Base-by-base conservation (phyloP, 2,113 vertebrate species). In the Cricetomys ansorgei region DNA sequence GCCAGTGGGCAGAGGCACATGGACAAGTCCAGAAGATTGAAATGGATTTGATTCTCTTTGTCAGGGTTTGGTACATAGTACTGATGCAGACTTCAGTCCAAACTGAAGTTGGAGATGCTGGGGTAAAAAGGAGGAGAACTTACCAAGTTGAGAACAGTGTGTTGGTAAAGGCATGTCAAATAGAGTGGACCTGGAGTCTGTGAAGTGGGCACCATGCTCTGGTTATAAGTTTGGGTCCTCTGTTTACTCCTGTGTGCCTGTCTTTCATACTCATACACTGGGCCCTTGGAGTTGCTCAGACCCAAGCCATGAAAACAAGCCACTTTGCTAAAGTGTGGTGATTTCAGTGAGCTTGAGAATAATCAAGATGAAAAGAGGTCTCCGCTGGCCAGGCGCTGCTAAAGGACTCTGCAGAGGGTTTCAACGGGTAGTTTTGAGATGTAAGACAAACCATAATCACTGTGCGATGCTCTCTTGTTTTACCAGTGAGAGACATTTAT, bases 401-500 rank as follows among this genome's bases (percentile, higher is more conserved):
- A 92, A 97, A 97, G 95, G 96, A 93, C 91, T 94, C 97, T 89
- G 43, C 86, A 80, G 98, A 97, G 96, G 84, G 70, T 95, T 97
- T 92, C 90, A 89, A 89, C 25, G 7, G 64, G 91, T 89, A 19
- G 67, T 97, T 97, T 97, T 97, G 95, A 97, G 97, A 95, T 70
- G 59, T 92, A 97, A 97, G 98, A 97, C 92, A 92, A 88, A 96
- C 92, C 92, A 87, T 97, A 98, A 98, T 97, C 97, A 97, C 97
- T 5, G 8, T 75, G 96, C 95, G 89, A 37, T 45, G 91, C 57
- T 94, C 95, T 95, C 96, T 97, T 97, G 98, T 97, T 97, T 96
- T 97, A 94, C 98, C 97, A 90, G 91, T 31, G 97, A 97, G 96
- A 97, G 96, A 97, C 98, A 97, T 98, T 98, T 98, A 98, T 97